Evolutionary conservation across 2,113 vertebrate genomes (phyloP).

Genomic region (Verasper variegatus): DNA sequence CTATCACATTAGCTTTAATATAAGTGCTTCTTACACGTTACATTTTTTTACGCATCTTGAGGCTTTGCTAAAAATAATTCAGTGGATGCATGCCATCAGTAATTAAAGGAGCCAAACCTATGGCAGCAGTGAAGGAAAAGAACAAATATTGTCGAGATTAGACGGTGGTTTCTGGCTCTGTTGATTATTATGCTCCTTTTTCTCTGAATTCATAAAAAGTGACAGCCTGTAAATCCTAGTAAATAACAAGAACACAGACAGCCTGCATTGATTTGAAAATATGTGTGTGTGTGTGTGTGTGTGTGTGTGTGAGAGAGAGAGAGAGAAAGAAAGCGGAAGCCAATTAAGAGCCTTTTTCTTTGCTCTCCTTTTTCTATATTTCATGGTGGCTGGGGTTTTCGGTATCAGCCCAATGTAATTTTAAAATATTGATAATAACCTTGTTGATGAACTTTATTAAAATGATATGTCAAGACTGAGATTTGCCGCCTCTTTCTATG

Average conservation of each 20-base stretch:
- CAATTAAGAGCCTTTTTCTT: constrained; percentile 30
- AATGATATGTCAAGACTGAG: neutral
- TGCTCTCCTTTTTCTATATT: constrained; percentile 13
- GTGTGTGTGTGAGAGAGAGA: constrained; percentile 4
- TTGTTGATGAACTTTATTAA: neutral
- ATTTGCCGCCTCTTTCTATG: neutral
- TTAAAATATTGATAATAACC: constrained; percentile 7
- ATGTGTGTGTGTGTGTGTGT: constrained; percentile 7
- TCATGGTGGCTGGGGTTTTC: neutral
- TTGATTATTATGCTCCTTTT: constrained; percentile 38
- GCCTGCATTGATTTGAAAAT: constrained; percentile 23
- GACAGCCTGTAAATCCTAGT: constrained; percentile 62
- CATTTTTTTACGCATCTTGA: neutral
- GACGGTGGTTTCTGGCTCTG: constrained; percentile 53
- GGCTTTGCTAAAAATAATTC: constrained; percentile 41
- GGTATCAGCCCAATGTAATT: constrained; percentile 7
- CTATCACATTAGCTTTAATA: neutral
- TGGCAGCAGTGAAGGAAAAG: constrained; percentile 34
- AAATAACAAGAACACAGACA: constrained; percentile 48
- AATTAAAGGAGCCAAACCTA: constrained; percentile 24
- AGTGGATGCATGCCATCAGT: constrained; percentile 28
- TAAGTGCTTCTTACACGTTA: constrained; percentile 6
- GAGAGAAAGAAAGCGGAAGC: neutral
- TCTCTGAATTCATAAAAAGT: constrained; percentile 55
- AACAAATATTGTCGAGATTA: constrained; percentile 52